Conservation (phyloP, 2,888 invertebrate genomes). For the Eupeodes luniger region DNA sequence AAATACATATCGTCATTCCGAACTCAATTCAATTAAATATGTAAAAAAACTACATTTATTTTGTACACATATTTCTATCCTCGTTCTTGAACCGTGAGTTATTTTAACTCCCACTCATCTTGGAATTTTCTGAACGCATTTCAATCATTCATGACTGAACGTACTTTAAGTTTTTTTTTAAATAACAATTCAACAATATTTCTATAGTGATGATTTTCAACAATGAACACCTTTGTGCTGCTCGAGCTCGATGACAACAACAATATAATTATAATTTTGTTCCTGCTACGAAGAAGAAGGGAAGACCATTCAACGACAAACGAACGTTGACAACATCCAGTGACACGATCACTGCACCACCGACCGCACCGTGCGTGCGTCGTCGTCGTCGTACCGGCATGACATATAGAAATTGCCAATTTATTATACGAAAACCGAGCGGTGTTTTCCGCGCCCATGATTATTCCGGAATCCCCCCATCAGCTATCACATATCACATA, state of each 20-base stretch:
- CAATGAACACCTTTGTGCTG: slow-evolving; percentile 68
- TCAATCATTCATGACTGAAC: slow-evolving; percentile 56
- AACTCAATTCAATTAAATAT: slow-evolving; percentile 69
- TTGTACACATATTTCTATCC: slow-evolving; percentile 10
- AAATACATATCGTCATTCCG: slow-evolving; percentile 55
- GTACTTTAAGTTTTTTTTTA: slow-evolving; percentile 24
- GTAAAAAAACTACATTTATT: slow-evolving; percentile 6
- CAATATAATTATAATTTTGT: slow-evolving; percentile 1
- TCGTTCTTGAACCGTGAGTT: slow-evolving; percentile 29
- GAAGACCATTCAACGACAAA: slow-evolving; percentile 22
- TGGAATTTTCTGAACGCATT: slow-evolving; percentile 71
- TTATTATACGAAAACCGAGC: slow-evolving; percentile 19
- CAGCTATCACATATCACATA: neutral
- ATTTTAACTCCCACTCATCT: slow-evolving; percentile 46
- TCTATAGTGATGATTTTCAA: slow-evolving; percentile 60
- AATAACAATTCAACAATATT: slow-evolving; percentile 52
- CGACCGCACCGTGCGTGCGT: slow-evolving; percentile 23
- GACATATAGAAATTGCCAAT: slow-evolving; percentile 56
- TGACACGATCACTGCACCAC: slow-evolving; percentile 39
- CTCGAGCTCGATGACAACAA: slow-evolving; percentile 21
- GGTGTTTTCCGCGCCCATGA: slow-evolving; percentile 64
- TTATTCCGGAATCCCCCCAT: slow-evolving; percentile 64
- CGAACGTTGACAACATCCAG: neutral
- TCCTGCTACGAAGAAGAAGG: neutral
- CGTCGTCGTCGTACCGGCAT: neutral